Conservation (phyloP, 37 sponge, comb jelly and placozoan genomes). For the Agelas oroides region DNA sequence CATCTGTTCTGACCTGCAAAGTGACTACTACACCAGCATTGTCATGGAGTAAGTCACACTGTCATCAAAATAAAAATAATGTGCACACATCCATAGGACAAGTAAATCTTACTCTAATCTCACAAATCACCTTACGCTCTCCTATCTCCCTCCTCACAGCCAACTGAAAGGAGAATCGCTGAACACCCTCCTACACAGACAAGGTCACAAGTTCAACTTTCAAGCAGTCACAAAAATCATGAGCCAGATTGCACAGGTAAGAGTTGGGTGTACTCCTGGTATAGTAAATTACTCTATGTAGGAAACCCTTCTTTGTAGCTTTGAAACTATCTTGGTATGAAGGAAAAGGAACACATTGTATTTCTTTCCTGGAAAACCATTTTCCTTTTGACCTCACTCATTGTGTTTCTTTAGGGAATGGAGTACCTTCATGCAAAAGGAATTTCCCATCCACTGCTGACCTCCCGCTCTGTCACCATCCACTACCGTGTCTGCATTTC, state of each 20-base stretch:
- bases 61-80: background rate
- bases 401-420: constrained; percentile 71
- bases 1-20: constrained; percentile 53
- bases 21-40: constrained; percentile 25
- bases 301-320: no score
- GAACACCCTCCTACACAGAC: constrained; percentile 50
- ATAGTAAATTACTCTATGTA: no score
- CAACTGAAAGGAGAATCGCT: constrained; percentile 59
- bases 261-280: background rate
- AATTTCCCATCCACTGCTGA: constrained; percentile 56
- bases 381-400: no score
- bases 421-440: constrained; percentile 71
- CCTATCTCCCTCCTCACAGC: no score
- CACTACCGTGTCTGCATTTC: constrained; percentile 72
- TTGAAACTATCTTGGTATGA: background rate
- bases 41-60: constrained; percentile 44
- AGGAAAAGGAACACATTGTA: background rate
- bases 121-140: background rate
- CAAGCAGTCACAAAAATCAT: constrained; percentile 45
- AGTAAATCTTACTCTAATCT: no score
- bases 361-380: no score
- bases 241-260: constrained; percentile 72
- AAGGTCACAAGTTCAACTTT: constrained; percentile 31
- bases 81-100: no score
- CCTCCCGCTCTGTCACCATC: constrained; percentile 53